Evolutionary conservation across 2,888 invertebrate genomes (phyloP).

Genomic region (Thera britannica): DNA sequence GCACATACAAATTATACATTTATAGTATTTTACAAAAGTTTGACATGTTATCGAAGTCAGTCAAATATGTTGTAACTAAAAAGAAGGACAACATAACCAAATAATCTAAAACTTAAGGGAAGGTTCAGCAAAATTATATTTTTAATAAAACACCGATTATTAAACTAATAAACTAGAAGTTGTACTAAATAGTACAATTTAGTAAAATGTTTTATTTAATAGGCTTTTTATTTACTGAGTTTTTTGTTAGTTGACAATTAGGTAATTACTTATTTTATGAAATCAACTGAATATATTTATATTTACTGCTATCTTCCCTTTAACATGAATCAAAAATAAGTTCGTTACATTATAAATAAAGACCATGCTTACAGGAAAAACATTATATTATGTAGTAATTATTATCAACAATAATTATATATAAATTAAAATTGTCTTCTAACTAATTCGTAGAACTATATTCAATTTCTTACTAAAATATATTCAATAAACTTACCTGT

Average conservation of each 20-base stretch:
- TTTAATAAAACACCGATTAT: too few relatives aligned
- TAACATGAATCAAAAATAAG: constrained; percentile 7
- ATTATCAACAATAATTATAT: constrained; percentile 57
- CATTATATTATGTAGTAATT: constrained; percentile 42
- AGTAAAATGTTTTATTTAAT: too few relatives aligned
- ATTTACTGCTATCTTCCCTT: constrained; percentile 13
- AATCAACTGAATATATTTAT: too few relatives aligned
- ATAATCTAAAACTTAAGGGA: constrained; percentile 22
- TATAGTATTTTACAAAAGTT: constrained; percentile 29
- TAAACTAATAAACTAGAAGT: too few relatives aligned
- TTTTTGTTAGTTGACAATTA: too few relatives aligned
- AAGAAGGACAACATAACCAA: constrained; percentile 13
- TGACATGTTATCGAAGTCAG: constrained; percentile 6
- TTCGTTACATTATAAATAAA: constrained; percentile 16
- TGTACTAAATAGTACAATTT: too few relatives aligned
- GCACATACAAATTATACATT: constrained; percentile 30
- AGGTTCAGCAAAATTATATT: background rate
- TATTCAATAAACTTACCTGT: constrained; percentile 54
- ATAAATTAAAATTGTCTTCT: constrained; percentile 70
- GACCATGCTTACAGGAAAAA: constrained; percentile 60
- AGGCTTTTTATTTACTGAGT: too few relatives aligned
- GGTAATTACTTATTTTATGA: too few relatives aligned
- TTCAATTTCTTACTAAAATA: constrained; percentile 53
- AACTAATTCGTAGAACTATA: constrained; percentile 72
- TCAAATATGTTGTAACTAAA: constrained; percentile 24